Evolutionary conservation across 2,888 invertebrate species (phyloP), one percentile per base, ranked within the genome.

Genomic region (Nephrotoma flavescens): DNA sequence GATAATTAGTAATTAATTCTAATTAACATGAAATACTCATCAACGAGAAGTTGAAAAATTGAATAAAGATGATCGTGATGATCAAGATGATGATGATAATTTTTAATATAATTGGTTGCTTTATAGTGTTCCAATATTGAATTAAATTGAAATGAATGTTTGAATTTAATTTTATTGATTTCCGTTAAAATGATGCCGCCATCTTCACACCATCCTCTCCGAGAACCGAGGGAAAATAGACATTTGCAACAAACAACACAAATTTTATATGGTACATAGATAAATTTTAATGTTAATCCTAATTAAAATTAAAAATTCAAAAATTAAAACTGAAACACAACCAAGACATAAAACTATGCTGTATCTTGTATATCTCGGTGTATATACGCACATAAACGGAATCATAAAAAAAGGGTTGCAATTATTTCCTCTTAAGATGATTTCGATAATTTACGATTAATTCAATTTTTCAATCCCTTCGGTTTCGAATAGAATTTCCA

Each of bases 1-100:
- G 52, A 57, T 86, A 86, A 86, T 86, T 86, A 52, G 86, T 86
- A 86, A 86, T 86, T 86, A 57, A 86, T 86, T 86, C 86, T 86
- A 86, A 86, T 86, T 86, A 86, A 86, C 52, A 86, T 85, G 44
- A 44, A 85, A 85, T 84, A 71, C 71, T 71, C 31, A 31, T 71
- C 71, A 71, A 31, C 71, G 52, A 71, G 31, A 71, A 11, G 71
- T 71, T 71, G 31, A 71, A 71, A 71, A 71, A 71, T 71, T 71
- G 71, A 71, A 71, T 71, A 31, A 71, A 71, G 31, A 71, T 71
- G 71, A 52, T 52, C 15, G n/a, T 47, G 4, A 12, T 9, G 15
- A 52, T 9, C 19, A 52, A 19, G 52, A 57, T 57, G 15, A 57
- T 57, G n/a, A 57, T 44, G 44, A 44, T 44, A 44, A 31, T 31